phyloP scores from a whole-genome alignment of 2,797 vertebrate species.

The Pseudomugil tenellus region DNA sequence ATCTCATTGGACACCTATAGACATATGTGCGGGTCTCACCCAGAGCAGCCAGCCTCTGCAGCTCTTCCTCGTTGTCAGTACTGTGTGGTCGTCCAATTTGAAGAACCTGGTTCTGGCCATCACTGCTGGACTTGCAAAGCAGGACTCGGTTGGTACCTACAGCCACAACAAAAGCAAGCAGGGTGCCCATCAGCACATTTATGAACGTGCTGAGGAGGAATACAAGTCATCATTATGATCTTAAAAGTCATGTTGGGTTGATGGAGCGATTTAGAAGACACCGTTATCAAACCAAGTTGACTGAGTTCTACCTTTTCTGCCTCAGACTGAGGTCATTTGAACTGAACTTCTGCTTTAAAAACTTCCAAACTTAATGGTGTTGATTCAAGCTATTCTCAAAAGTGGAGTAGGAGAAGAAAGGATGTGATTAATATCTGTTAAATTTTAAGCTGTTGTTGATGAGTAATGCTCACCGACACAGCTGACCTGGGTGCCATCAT shows the following conservation, averaged over 20 bases:
- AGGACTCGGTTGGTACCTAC: slow-evolving; percentile 94
- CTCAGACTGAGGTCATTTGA: no score
- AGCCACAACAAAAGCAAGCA: slow-evolving; percentile 10
- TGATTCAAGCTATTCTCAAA: background rate
- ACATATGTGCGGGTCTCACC: slow-evolving; percentile 78
- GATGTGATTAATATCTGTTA: background rate
- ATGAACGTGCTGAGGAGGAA: background rate
- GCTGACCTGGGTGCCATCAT: no score
- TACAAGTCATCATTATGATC: no score
- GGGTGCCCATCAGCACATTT: background rate
- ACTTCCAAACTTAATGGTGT: background rate
- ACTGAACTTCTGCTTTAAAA: background rate
- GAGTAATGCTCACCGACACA: background rate
- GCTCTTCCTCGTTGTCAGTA: slow-evolving; percentile 94
- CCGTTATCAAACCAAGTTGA: no score
- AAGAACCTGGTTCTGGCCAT: slow-evolving; percentile 94
- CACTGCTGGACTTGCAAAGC: slow-evolving; percentile 92
- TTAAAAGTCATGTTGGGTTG: no score
- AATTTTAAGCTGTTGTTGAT: background rate
- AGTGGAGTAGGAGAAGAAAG: background rate
- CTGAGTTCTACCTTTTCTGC: no score
- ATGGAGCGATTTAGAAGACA: no score
- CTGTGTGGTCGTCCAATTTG: slow-evolving; percentile 94
- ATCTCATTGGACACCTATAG: background rate
- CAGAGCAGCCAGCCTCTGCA: slow-evolving; percentile 90